Base-by-base conservation (phyloP, 2,888 invertebrate species). In the Andricus curvator region DNA sequence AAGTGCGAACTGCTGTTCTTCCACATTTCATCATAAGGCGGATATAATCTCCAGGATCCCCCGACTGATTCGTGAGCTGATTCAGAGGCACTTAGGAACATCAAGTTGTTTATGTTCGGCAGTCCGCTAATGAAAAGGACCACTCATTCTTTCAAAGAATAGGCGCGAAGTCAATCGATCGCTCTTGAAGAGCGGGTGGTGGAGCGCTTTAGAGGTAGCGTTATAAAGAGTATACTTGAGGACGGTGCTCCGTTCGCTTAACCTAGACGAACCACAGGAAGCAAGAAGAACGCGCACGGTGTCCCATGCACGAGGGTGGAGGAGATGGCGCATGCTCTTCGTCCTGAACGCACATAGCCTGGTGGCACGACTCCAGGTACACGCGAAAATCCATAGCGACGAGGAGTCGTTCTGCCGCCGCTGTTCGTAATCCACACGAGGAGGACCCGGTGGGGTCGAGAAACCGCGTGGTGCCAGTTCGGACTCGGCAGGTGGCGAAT, bases 261-360 rank as follows among this genome's bases (percentile, higher is more conserved):
- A 25, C 22, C 68, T 44, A 48, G 68, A 68, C 48, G 20, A 74
- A 56, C 33, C 74, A 33, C 74, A 74, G 74, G 74, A 56, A 33
- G 74, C 33, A 74, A 74, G 56, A 74, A 74, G 74, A 74, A 74
- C 74, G 33, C 74, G 56, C 74, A 56, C 56, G n/a, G 56, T 56
- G 51, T 74, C 70, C 48, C 48, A 17, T 25, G n/a, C n/a, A 44
- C 62, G 56, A 78, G 60, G 56, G 79, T 33, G 79, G 76, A 68
- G 66, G 76, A 84, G 41, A 79, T 83, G 84, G 89, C 89, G 89
- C 89, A 90, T 89, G 89, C 89, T 89, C 89, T 84, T 81, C 81
- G 81, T 86, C 80, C 82, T 84, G 77, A 82, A 83, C 82, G 83
- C 83, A 81, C 82, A 80, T 76, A 80, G 81, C 80, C 79, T 80